Evolutionary conservation across 2,888 invertebrate genomes (phyloP), one percentile per base, ranked within the genome.

Genomic region (Mythimna albipuncta): DNA sequence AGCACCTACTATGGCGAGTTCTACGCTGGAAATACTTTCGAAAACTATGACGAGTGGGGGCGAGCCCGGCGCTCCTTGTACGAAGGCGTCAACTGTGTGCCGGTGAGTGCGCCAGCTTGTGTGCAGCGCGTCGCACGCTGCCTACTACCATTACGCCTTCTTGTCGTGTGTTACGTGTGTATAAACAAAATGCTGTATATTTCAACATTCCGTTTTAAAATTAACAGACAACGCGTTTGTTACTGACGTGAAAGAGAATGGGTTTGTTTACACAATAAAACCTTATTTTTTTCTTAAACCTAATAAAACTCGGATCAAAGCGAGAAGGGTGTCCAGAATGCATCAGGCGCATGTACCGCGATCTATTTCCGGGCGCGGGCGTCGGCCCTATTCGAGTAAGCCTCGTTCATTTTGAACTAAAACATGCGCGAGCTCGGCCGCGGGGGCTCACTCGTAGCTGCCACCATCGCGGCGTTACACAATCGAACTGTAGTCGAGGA

Each of bases 371-470:
- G 95, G 94, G 93, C 93, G 91, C 94, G 93, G 90, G 91, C 94
- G 94, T 93, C 93, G 92, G 92, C 93, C 92, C 93, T 95, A 93
- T 91, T 92, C 92, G 91, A 91, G 90, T 92, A 92, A 92, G 92
- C 93, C 87, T 83, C 88, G 93, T 91, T 96, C 95, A 95, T 95
- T 96, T 94, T 92, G 93, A 92, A 93, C 89, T 93, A 94, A 93
- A 95, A 95, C 94, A 96, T 96, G 96, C 95, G 96, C 87, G 96
- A 96, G 94, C 92, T 94, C 93, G 94, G 96, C 93, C 96, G 96
- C 91, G 96, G 94, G 92, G 96, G 96, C 91, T 96, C 97, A 89
- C 95, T 97, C 83, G 97, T 97, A 79, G 97, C 97, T 77, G 97
- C 97, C 90, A 94, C 95, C 91, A 95, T 94, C 89, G 96, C 95